Percentiles rank a stretch among this genome's conserved stretches.
Evolutionary conservation across 2,113 vertebrate genomes (phyloP).

Genomic region (Hemiscyllium ocellatum): DNA sequence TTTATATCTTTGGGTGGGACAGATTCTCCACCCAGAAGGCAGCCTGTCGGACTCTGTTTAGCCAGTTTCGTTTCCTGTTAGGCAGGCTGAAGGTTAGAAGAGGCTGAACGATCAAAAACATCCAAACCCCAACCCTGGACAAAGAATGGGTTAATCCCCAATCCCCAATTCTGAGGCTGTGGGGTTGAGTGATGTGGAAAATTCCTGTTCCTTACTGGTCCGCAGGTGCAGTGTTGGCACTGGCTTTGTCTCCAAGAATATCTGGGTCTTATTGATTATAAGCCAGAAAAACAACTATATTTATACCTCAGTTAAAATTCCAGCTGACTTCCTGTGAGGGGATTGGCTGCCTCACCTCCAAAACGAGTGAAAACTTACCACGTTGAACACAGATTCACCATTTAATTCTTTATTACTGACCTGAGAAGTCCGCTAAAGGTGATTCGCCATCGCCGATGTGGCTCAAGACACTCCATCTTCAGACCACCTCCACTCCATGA

Average conservation of each 20-base stretch:
- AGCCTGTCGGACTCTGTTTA: no score
- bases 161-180: no score
- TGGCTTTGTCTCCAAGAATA: not conserved
- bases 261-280: not conserved
- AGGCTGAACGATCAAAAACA: not conserved
- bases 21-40: not conserved
- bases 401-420: slow-evolving; percentile 38
- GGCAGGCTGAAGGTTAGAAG: not conserved
- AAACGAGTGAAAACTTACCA: no score
- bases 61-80: not conserved
- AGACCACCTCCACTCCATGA: slow-evolving; percentile 49
- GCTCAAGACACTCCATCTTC: slow-evolving; percentile 45
- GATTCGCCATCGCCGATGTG: slow-evolving; percentile 45
- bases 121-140: not conserved
- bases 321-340: not conserved
- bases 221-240: not conserved
- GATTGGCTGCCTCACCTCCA: not conserved
- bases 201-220: not conserved
- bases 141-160: not conserved
- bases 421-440: slow-evolving; percentile 47
- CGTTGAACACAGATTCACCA: not conserved
- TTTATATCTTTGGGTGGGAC: not conserved
- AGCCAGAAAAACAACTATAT: not conserved
- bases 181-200: no score
- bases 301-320: not conserved